Evolutionary conservation across 1,140 invertebrate genomes (phyloP).

Genomic region (Vanessa tameamea): DNA sequence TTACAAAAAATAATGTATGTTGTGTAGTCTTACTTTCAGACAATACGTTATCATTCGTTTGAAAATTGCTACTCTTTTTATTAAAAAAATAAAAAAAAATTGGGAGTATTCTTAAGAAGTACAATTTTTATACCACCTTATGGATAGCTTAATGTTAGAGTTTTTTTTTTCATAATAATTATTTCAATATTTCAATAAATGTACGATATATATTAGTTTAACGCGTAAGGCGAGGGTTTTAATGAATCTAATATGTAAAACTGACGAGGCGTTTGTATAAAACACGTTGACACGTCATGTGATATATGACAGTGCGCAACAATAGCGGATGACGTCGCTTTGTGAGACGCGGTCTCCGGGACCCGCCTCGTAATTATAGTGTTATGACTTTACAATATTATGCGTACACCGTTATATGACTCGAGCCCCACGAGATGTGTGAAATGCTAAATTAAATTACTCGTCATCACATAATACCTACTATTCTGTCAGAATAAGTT

Average conservation of each 20-base stretch:
- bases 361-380: slow-evolving; percentile 71
- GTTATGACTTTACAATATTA: slow-evolving; percentile 77
- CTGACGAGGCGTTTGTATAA: slow-evolving; percentile 54
- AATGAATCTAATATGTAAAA: slow-evolving; percentile 48
- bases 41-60: too few species aligned
- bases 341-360: slow-evolving; percentile 53
- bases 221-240: slow-evolving; percentile 36
- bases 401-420: slow-evolving; percentile 5
- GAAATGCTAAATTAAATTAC: neutral
- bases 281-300: slow-evolving; percentile 56
- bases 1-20: neutral
- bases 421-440: slow-evolving; percentile 1
- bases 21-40: neutral
- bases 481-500: too few species aligned
- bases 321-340: slow-evolving; percentile 67
- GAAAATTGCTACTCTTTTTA: too few species aligned
- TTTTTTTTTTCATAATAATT: neutral
- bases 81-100: too few species aligned
- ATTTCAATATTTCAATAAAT: slow-evolving; percentile 2
- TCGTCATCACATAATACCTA: neutral
- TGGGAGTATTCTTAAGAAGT: too few species aligned
- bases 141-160: too few species aligned
- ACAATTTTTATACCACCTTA: too few species aligned
- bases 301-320: slow-evolving; percentile 64
- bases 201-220: neutral